Evolutionary conservation across 2,888 invertebrate genomes (phyloP).

Genomic region (Scrobipalpa costella): DNA sequence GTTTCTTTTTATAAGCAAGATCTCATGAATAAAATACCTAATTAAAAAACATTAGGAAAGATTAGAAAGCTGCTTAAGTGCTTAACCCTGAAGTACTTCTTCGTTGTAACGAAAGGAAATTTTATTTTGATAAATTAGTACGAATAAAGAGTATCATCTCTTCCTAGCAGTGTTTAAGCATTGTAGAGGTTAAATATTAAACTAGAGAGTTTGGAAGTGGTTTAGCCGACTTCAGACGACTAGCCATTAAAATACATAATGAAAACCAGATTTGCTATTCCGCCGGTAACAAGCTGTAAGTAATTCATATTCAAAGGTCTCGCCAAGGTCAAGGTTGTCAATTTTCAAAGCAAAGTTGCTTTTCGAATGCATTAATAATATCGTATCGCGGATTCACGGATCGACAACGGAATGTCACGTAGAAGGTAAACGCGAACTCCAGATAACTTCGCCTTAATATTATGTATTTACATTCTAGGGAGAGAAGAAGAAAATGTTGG

Average conservation of each 20-base stretch:
- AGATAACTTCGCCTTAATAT: constrained; percentile 43
- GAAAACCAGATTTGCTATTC: constrained; percentile 1
- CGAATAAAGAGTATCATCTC: no score
- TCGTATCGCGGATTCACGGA: constrained; percentile 27
- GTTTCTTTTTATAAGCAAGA: no score
- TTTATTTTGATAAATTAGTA: no score
- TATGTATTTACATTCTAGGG: constrained; percentile 31
- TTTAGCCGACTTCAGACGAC: neutral
- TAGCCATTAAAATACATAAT: constrained; percentile 4
- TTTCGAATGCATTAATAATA: constrained; percentile 32
- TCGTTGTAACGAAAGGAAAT: no score
- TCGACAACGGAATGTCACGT: constrained; percentile 40
- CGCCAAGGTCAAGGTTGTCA: neutral
- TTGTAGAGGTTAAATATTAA: no score
- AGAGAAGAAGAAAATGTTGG: neutral
- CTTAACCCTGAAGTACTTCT: no score
- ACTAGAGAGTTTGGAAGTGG: neutral
- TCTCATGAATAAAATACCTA: no score
- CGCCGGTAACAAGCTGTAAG: neutral
- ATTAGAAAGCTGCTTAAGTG: no score
- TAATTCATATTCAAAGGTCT: constrained; percentile 6
- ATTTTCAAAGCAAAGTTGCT: constrained; percentile 16
- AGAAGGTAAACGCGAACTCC: constrained; percentile 37
- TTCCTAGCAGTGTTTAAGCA: no score
- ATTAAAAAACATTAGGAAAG: no score